Evolutionary conservation across 1,140 invertebrate species (phyloP).

Genomic region (Aethina tumida): DNA sequence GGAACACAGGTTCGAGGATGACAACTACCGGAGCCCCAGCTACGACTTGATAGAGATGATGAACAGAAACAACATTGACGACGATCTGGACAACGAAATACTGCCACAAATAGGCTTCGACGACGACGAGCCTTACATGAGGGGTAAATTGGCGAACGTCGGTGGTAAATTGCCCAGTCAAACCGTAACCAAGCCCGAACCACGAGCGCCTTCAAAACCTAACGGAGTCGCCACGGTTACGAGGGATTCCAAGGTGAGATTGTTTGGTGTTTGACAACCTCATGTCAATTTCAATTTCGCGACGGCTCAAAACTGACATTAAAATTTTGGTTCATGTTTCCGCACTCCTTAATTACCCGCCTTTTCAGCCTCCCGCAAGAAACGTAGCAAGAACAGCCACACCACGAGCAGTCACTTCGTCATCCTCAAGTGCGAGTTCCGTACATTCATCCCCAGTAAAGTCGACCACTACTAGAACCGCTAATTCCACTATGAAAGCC

Average conservation of each 20-base stretch:
- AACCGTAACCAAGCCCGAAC: conserved; percentile 9
- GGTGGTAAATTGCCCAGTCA: conserved; percentile 31
- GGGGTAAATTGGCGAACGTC: conserved; percentile 32
- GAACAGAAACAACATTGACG: conserved; percentile 28
- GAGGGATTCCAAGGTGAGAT: conserved; percentile 16
- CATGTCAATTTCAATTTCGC: too few relatives aligned
- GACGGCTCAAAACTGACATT: too few relatives aligned
- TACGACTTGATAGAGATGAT: conserved; percentile 28
- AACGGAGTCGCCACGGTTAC: conserved; percentile 6
- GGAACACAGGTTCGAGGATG: conserved; percentile 18
- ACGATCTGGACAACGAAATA: conserved; percentile 31
- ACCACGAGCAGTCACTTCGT: too few relatives aligned
- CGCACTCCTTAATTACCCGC: too few relatives aligned
- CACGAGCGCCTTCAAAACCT: conserved; percentile 3
- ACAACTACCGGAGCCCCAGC: conserved; percentile 15
- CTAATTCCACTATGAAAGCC: too few relatives aligned
- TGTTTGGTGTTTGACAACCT: too few relatives aligned
- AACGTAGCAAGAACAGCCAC: too few relatives aligned
- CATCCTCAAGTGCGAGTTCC: too few relatives aligned
- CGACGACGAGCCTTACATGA: conserved; percentile 20
- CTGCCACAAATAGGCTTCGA: conserved; percentile 27
- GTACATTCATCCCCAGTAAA: conserved; percentile 5
- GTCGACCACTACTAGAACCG: neutral
- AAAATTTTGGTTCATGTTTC: too few relatives aligned
- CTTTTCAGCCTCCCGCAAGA: too few relatives aligned